Base-by-base conservation (phyloP, 2,797 vertebrate genomes). In the Kryptolebias ocellatus region DNA sequence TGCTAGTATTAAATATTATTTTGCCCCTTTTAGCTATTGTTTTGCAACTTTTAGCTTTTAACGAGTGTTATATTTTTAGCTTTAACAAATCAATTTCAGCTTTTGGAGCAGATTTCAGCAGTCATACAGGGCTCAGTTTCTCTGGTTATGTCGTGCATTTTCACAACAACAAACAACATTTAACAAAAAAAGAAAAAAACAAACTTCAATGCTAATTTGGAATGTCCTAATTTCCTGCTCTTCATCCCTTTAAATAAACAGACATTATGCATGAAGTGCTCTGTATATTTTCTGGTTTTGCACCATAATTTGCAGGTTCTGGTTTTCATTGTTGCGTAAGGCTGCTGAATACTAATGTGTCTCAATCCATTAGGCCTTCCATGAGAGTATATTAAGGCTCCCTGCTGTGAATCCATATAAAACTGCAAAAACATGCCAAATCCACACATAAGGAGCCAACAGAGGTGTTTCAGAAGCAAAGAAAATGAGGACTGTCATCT, bases 171-270 rank as follows among this genome's bases (percentile, higher is more conserved):
- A 56, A 50, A 42, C 34, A 49, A 18, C 37, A 46, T 62, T 45
- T 11, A 44, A 44, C 53, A 62, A 18, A 50, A 49, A 55, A 51
- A 53, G 9, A 11, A 10, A 39, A 39, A 39, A 39, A 39, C 9
- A 39, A 57, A 62, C 54, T 55, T 69, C 37, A 69, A 55, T 61
- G 44, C 58, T 29, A 55, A 61, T 70, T 27, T 54, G 5, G 29
- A 31, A 61, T 61, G 24, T 45, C 24, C 5, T 55, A 37, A 47
- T 34, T 24, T 14, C 2, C 9, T 49, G 24, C 45, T n/a, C 6
- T 5, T 46, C 29, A 24, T 60, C 12, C 31, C 15, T n/a, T 37
- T n/a, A 1, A n/a, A 5, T 27, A 28, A 44, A 28, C 12, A 60
- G 17, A 49, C 28, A 10, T 31, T 24, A 16, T 3, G 39, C 39